phyloP scores from a whole-genome alignment of 2,113 vertebrate genomes.

The Clupea harengus region DNA sequence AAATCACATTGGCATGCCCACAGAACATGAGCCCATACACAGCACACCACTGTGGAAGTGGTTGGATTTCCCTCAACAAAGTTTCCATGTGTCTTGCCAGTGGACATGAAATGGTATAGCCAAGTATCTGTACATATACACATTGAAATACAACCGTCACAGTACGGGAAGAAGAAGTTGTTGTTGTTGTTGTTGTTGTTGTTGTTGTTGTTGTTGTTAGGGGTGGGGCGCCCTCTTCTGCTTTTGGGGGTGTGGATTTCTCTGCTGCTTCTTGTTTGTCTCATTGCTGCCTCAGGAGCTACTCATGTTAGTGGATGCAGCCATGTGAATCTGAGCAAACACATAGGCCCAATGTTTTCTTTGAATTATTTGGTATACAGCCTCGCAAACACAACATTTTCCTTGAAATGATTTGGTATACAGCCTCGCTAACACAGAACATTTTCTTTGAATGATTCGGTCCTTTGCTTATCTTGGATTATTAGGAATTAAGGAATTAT shows the following conservation, averaged over 20 bases:
- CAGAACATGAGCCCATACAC: not conserved
- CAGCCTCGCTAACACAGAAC: too few species aligned
- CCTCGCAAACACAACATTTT: too few species aligned
- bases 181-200: too few species aligned
- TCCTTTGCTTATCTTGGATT: not conserved
- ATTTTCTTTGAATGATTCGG: not conserved
- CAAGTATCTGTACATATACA: not conserved
- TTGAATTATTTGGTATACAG: too few species aligned
- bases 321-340: too few species aligned
- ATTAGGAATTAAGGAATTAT: not conserved
- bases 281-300: too few species aligned
- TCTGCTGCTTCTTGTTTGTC: not conserved
- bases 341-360: too few species aligned
- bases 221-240: too few species aligned
- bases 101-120: not conserved
- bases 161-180: not conserved
- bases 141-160: not conserved
- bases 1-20: not conserved
- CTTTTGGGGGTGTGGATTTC: not conserved
- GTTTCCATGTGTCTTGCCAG: not conserved
- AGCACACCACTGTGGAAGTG: not conserved
- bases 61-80: not conserved
- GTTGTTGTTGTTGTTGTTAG: too few species aligned
- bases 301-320: too few species aligned
- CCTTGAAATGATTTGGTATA: too few species aligned